phyloP scores from a whole-genome alignment of 2,888 invertebrate genomes.

The Bursaphelenchus okinawaensis region DNA sequence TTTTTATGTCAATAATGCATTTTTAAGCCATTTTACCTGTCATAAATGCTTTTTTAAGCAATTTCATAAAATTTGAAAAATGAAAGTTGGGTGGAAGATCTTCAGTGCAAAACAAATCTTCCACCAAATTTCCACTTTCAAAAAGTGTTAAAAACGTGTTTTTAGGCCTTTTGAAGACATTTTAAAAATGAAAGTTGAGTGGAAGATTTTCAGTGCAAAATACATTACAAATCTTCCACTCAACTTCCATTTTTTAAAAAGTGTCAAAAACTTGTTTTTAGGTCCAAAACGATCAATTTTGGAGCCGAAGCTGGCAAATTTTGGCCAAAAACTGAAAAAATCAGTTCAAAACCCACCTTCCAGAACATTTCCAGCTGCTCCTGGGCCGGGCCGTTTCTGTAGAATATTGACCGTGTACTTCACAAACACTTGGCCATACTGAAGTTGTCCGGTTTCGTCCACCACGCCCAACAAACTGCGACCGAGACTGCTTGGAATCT shows the following conservation, averaged over 20 bases:
- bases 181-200: too few species aligned
- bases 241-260: too few species aligned
- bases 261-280: slow-evolving; percentile 2
- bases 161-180: too few species aligned
- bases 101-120: too few species aligned
- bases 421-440: slow-evolving; percentile 49
- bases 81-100: too few species aligned
- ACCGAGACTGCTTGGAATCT: slow-evolving; percentile 23
- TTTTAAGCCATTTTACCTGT: too few species aligned
- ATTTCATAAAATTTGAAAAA: background rate
- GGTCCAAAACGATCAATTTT: slow-evolving; percentile 1
- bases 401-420: slow-evolving; percentile 38
- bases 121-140: too few species aligned
- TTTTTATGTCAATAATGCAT: too few species aligned
- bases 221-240: too few species aligned
- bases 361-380: slow-evolving; percentile 25
- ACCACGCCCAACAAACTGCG: slow-evolving; percentile 51
- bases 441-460: slow-evolving; percentile 48
- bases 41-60: background rate
- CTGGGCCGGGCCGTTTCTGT: slow-evolving; percentile 22
- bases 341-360: slow-evolving; percentile 23
- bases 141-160: too few species aligned
- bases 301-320: background rate
- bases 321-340: background rate
- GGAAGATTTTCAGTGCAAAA: too few species aligned